Evolutionary conservation across 2,113 vertebrate species (phyloP).

Genomic region (Aspidoscelis tigris): DNA sequence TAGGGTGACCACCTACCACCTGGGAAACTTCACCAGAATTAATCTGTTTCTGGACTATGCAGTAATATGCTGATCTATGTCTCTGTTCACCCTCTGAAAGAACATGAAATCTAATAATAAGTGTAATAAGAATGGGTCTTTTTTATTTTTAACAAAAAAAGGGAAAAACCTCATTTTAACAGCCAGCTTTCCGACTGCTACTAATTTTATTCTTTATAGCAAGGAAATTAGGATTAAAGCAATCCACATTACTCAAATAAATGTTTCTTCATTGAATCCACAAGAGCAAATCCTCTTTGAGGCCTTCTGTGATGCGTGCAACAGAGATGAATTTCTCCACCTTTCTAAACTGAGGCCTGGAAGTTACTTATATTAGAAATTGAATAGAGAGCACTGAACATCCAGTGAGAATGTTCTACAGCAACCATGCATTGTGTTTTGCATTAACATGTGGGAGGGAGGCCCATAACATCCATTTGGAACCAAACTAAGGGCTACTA

Average conservation of each 20-base stretch:
- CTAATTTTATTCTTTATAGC: neutral
- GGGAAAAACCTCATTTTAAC: neutral
- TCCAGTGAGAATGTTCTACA: neutral
- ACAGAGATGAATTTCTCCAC: neutral
- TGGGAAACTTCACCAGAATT: neutral
- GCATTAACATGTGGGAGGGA: too few relatives aligned
- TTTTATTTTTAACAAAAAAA: neutral
- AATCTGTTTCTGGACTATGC: neutral
- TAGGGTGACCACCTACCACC: too few relatives aligned
- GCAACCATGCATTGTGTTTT: too few relatives aligned
- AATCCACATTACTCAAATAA: neutral
- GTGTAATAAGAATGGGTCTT: neutral
- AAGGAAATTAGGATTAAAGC: neutral
- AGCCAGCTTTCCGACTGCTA: too few relatives aligned
- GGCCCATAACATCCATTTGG: too few relatives aligned
- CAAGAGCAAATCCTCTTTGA: neutral
- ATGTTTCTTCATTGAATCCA: neutral
- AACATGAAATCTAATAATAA: neutral
- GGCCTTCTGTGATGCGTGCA: neutral
- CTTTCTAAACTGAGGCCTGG: neutral
- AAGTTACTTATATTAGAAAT: neutral
- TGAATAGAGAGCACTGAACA: neutral
- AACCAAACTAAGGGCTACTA: too few relatives aligned
- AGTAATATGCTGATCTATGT: neutral
- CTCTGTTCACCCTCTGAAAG: constrained; percentile 8